Conservation (phyloP, 2,113 vertebrate genomes). For the Colossoma macropomum region DNA sequence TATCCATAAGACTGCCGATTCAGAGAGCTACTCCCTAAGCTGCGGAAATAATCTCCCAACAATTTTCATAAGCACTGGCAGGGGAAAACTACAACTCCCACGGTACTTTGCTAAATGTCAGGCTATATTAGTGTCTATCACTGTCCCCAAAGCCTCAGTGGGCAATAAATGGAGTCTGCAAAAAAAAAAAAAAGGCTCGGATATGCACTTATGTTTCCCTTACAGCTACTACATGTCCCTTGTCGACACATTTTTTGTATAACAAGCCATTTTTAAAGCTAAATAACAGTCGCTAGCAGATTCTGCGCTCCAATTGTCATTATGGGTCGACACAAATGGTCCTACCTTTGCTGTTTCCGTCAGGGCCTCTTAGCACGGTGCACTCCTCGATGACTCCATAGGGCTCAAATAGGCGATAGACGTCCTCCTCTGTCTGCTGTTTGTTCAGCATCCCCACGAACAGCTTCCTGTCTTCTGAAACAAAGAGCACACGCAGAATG, state of each 20-base stretch:
- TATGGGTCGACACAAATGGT: conserved; percentile 38
- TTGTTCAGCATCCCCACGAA: conserved; percentile 99
- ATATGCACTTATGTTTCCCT: conserved; percentile 42
- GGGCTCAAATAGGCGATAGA: conserved; percentile 96
- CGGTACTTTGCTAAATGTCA: conserved; percentile 69
- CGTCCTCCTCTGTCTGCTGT: conserved; percentile 98
- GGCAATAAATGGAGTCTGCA: conserved; percentile 51
- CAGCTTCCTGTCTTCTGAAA: conserved; percentile 90
- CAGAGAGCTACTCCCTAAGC: conserved; percentile 62
- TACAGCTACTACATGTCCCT: conserved; percentile 24
- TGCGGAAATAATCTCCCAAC: conserved; percentile 72
- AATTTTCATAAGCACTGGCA: conserved; percentile 70
- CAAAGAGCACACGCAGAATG: conserved; percentile 68
- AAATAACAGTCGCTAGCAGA: conserved; percentile 35
- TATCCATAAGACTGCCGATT: conserved; percentile 63
- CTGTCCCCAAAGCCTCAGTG: conserved; percentile 56
- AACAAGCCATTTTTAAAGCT: conserved; percentile 24
- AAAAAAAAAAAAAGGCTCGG: conserved; percentile 30
- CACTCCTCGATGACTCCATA: conserved; percentile 98
- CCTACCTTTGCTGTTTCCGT: conserved; percentile 98
- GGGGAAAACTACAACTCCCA: conserved; percentile 65
- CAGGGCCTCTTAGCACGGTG: conserved; percentile 94
- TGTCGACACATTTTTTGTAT: conserved; percentile 3
- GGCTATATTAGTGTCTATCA: conserved; percentile 65
- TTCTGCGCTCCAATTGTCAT: conserved; percentile 30